Evolutionary conservation across 2,797 vertebrate species (phyloP).

Genomic region (Coccyzus lansbergi): DNA sequence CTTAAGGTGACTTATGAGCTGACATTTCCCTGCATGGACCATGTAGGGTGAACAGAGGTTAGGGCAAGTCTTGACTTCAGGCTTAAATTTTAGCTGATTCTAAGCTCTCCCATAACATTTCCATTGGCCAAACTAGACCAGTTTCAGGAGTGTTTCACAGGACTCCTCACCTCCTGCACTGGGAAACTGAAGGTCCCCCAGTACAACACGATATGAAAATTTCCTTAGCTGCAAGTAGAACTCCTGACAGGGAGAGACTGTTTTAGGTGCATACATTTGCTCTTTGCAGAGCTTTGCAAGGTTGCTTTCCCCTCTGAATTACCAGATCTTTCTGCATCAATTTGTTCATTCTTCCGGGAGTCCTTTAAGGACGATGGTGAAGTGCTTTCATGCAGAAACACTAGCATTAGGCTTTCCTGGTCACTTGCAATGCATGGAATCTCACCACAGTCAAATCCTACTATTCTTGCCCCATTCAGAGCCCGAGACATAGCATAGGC

Average conservation of each 20-base stretch:
- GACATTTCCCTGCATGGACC: background rate
- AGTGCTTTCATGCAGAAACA: background rate
- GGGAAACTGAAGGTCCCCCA: background rate
- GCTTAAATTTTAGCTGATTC: background rate
- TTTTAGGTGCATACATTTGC: background rate
- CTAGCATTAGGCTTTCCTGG: background rate
- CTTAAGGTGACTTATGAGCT: background rate
- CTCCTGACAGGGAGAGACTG: background rate
- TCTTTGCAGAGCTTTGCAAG: background rate
- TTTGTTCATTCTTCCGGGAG: background rate
- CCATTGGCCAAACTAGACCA: background rate
- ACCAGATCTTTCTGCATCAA: background rate
- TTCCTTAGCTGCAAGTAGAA: background rate
- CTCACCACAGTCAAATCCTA: background rate
- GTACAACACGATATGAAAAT: background rate
- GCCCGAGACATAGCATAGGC: background rate
- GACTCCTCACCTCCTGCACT: background rate
- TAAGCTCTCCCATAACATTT: background rate
- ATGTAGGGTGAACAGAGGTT: rapidly evolving
- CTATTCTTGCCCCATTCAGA: background rate
- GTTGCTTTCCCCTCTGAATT: background rate
- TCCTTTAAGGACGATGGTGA: background rate
- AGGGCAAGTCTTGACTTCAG: background rate
- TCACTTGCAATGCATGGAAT: background rate
- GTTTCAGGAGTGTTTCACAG: background rate